Evolutionary conservation across 2,113 vertebrate genomes (phyloP).

Genomic region (Cynocephalus volans): DNA sequence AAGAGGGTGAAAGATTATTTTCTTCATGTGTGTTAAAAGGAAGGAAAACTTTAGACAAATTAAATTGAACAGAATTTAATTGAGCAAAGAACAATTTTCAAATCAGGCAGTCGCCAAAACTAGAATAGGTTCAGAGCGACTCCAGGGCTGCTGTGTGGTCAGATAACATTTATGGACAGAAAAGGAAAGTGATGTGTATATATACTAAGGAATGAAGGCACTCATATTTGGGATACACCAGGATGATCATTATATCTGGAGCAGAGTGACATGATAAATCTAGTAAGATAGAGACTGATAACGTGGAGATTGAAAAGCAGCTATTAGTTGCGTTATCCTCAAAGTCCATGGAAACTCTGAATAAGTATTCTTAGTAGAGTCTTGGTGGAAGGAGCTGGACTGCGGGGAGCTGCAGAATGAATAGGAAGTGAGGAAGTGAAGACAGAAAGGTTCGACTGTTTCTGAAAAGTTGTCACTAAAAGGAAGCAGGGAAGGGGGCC

Average conservation of each 20-base stretch:
- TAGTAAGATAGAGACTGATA: not conserved
- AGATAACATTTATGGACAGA: too few species aligned
- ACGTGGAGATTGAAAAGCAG: not conserved
- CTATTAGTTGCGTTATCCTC: not conserved
- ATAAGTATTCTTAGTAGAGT: not conserved
- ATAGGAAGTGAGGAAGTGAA: too few species aligned
- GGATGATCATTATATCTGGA: not conserved
- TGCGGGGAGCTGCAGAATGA: not conserved
- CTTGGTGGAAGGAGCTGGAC: too few species aligned
- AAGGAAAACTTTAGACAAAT: too few species aligned
- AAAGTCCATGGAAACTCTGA: not conserved
- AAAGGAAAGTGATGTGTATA: too few species aligned
- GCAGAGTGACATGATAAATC: not conserved
- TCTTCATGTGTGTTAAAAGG: not conserved
- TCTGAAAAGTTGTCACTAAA: not conserved
- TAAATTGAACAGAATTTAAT: too few species aligned
- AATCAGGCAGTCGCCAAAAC: too few species aligned
- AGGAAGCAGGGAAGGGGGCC: not conserved
- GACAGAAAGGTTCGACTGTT: not conserved
- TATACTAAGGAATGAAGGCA: not conserved
- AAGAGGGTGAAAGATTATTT: too few species aligned
- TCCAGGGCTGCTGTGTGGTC: too few species aligned
- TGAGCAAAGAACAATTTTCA: too few species aligned
- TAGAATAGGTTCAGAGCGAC: too few species aligned
- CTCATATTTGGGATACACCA: rapidly evolving